These are phyloP conservation scores for Nasonovia ribisnigri DNA, from an alignment of 2,888 invertebrate species.

Conservation along the genomic window DNA sequence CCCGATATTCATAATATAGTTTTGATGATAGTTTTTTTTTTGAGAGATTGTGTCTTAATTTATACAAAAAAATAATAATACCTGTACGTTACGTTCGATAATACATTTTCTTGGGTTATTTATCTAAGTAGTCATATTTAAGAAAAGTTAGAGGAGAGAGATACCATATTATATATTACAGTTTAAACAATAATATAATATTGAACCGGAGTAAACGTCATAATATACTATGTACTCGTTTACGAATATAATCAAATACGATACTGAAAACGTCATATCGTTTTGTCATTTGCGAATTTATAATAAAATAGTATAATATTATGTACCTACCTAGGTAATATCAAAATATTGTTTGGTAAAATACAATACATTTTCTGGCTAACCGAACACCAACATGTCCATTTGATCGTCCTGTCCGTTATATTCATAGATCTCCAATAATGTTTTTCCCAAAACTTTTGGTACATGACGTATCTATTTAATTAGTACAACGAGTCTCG, in stretches of 20 bases:
- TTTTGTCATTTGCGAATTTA: background rate
- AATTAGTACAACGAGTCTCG: too few species aligned
- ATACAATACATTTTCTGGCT: background rate
- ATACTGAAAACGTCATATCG: background rate
- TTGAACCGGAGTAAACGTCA: background rate
- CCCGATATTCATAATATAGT: background rate
- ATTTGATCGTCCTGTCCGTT: background rate
- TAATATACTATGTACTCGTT: background rate
- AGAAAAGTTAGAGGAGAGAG: background rate
- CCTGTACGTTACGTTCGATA: background rate
- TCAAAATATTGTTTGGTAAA: background rate
- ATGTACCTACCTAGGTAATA: background rate
- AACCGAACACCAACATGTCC: background rate
- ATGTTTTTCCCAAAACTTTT: too few species aligned
- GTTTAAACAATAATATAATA: background rate
- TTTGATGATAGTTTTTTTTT: background rate
- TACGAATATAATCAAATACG: background rate
- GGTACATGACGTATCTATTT: too few species aligned
- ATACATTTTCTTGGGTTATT: background rate
- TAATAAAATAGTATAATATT: background rate
- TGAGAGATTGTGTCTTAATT: accelerated
- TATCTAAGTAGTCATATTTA: background rate
- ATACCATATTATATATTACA: background rate
- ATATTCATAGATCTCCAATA: too few species aligned
- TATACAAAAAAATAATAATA: background rate